phyloP scores from a whole-genome alignment of 2,888 invertebrate genomes.

The Aricia artaxerxes region DNA sequence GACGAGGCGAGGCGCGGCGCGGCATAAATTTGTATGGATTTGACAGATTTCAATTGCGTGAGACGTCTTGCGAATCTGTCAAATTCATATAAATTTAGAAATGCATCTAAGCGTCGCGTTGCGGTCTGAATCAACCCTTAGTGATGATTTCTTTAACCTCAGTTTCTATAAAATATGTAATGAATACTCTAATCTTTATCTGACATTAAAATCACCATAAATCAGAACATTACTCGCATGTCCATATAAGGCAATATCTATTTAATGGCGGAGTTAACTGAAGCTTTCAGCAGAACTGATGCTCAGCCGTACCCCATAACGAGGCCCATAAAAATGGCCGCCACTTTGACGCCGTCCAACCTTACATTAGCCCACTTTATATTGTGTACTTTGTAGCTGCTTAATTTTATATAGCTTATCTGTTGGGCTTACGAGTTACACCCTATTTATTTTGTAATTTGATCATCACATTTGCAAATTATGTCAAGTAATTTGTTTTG shows the following conservation, averaged over 20 bases:
- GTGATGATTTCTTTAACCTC: no score
- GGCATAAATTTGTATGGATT: no score
- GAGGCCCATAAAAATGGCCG: constrained; percentile 20
- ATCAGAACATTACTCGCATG: background rate
- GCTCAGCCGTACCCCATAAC: constrained; percentile 1
- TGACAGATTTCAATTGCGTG: no score
- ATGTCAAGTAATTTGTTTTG: background rate
- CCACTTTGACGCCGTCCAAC: constrained; percentile 24
- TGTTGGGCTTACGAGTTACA: background rate
- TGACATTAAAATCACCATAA: background rate
- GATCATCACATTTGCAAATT: background rate
- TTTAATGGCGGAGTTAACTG: constrained; percentile 23
- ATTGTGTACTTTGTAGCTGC: constrained; percentile 4
- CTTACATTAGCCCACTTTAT: constrained; percentile 9
- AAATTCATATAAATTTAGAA: no score
- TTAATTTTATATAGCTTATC: constrained; percentile 4
- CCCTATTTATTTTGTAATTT: background rate
- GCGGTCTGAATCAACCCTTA: no score
- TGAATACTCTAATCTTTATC: no score
- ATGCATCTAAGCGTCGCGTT: no score
- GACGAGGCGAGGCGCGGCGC: no score
- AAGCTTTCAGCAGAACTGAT: constrained; percentile 26
- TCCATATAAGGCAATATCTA: background rate
- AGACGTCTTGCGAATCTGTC: no score
- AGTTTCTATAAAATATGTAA: no score